Evolutionary conservation across 2,888 invertebrate genomes (phyloP).

Genomic region (Hirudinaria manillensis): DNA sequence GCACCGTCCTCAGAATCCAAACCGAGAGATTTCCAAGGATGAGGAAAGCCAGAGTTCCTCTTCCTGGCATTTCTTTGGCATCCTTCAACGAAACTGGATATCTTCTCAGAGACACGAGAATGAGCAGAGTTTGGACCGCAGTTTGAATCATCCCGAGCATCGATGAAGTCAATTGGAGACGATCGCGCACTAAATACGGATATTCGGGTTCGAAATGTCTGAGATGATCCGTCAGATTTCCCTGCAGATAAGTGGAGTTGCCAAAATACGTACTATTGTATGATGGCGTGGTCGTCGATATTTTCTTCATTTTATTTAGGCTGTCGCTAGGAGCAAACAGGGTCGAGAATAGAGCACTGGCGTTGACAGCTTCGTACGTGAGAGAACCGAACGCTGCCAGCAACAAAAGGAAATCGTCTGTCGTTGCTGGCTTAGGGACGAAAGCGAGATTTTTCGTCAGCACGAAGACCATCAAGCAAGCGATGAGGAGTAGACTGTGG

Average conservation of each 20-base stretch:
- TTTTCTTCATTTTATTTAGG: not conserved
- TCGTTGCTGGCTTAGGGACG: slow-evolving; percentile 32
- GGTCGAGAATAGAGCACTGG: slow-evolving; percentile 23
- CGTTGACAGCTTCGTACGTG: slow-evolving; percentile 55
- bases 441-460: slow-evolving; percentile 36
- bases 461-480: slow-evolving; percentile 44
- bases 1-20: slow-evolving; percentile 62
- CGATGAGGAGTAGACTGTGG: slow-evolving; percentile 42
- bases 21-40: slow-evolving; percentile 63
- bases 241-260: not conserved
- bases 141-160: slow-evolving; percentile 43
- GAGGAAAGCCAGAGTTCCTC: slow-evolving; percentile 62
- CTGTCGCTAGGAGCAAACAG: slow-evolving; percentile 1
- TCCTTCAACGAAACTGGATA: slow-evolving; percentile 46
- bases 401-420: slow-evolving; percentile 71
- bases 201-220: slow-evolving; percentile 1
- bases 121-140: slow-evolving; percentile 48
- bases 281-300: not conserved
- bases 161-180: slow-evolving; percentile 21
- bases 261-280: not conserved
- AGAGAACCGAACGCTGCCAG: slow-evolving; percentile 89
- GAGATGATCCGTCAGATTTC: not conserved
- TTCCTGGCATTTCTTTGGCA: slow-evolving; percentile 55
- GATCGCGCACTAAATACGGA: not conserved
- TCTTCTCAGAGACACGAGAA: slow-evolving; percentile 48